Conservation (phyloP, 1,140 invertebrate species). For the Aphelenchoides fujianensis region DNA sequence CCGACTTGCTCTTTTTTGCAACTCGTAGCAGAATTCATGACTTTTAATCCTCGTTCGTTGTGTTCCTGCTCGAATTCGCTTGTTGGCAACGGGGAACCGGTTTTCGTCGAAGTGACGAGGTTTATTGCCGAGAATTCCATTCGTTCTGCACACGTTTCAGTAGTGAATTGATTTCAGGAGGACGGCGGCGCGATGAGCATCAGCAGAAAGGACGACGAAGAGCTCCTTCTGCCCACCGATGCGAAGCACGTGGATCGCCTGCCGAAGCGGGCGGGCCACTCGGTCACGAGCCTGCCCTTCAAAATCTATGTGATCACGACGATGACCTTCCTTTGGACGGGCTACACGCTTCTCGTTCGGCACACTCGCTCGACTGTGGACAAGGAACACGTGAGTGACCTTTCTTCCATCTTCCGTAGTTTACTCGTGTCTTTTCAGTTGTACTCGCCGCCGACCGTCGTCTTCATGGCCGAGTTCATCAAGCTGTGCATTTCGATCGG, state of each 20-base stretch:
- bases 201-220: slow-evolving; percentile 20
- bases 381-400: slow-evolving; percentile 31
- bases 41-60: no score
- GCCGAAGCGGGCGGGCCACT: not conserved
- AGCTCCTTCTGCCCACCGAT: slow-evolving; percentile 32
- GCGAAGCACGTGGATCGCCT: not conserved
- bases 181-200: slow-evolving; percentile 12
- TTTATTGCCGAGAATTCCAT: no score
- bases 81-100: no score
- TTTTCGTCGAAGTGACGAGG: no score
- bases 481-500: slow-evolving; percentile 52
- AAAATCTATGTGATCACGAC: slow-evolving; percentile 55
- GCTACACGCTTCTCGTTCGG: slow-evolving; percentile 53
- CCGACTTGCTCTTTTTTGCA: no score
- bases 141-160: no score
- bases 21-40: no score
- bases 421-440: slow-evolving; percentile 32
- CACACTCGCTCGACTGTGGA: slow-evolving; percentile 40
- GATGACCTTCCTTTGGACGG: slow-evolving; percentile 58
- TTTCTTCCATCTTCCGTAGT: slow-evolving; percentile 13
- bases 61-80: no score
- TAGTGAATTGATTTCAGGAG: no score
- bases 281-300: slow-evolving; percentile 27
- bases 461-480: slow-evolving; percentile 52
- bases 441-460: slow-evolving; percentile 54